These are phyloP conservation scores for Hylia prasina DNA, from an alignment of 2,113 vertebrate species.

Conservation along the genomic window DNA sequence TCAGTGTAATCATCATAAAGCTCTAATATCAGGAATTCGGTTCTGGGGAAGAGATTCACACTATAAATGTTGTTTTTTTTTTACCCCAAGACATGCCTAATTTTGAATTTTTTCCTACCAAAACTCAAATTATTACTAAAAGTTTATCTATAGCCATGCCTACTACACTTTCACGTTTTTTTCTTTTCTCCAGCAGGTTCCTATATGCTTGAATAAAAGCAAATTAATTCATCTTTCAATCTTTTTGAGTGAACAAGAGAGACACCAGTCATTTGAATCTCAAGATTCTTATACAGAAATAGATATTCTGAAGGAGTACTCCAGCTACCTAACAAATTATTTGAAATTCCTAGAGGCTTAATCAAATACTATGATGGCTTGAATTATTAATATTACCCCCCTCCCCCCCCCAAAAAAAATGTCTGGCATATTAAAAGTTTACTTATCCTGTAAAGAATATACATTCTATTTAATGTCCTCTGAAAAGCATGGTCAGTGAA, in stretches of 20 bases:
- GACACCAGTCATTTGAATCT: neutral
- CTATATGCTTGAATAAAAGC: neutral
- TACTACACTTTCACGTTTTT: neutral
- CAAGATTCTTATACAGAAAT: neutral
- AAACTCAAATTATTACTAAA: neutral
- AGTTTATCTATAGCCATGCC: neutral
- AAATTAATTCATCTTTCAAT: neutral
- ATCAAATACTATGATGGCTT: neutral
- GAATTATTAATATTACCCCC: neutral
- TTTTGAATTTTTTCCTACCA: neutral
- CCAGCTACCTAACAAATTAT: neutral
- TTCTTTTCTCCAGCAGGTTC: neutral
- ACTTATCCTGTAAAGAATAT: neutral
- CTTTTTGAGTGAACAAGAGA: neutral
- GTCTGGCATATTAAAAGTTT: neutral
- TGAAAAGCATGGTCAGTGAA: neutral
- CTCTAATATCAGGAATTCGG: neutral
- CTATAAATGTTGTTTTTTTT: neutral
- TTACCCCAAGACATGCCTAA: too few relatives aligned
- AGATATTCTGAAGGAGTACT: neutral
- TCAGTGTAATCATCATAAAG: neutral
- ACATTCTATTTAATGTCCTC: neutral
- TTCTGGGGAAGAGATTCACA: neutral
- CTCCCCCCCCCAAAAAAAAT: accelerated
- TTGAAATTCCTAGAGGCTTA: neutral